Percentiles rank a stretch among this genome's conserved stretches.
Conservation (phyloP, 2,797 vertebrate genomes). For the Sciurus vulgaris region DNA sequence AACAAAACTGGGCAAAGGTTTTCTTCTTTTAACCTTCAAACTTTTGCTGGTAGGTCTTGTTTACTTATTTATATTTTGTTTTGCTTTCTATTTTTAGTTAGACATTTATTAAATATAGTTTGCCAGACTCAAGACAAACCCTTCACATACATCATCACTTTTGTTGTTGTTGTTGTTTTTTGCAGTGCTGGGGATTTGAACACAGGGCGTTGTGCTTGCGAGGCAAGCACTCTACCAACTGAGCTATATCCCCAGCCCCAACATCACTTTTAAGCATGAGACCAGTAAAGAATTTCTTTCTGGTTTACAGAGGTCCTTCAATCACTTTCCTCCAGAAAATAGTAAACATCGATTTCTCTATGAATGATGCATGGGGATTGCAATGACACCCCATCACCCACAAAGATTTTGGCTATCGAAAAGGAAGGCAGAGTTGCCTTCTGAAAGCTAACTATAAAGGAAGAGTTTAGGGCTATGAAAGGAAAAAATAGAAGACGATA, state of each 20-base stretch:
- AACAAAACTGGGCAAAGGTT: background rate
- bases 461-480: background rate
- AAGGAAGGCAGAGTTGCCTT: background rate
- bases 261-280: background rate
- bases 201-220: too few relatives aligned
- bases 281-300: background rate
- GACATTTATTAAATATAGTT: background rate
- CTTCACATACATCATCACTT: background rate
- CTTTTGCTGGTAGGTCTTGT: background rate
- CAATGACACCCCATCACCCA: background rate
- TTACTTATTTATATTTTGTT: background rate
- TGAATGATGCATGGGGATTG: background rate
- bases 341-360: background rate
- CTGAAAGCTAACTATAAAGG: constrained; percentile 41
- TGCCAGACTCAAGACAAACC: background rate
- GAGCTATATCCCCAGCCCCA: too few relatives aligned
- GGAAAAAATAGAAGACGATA: background rate
- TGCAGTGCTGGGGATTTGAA: too few relatives aligned
- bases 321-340: background rate
- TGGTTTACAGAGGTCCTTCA: background rate
- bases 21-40: constrained; percentile 41
- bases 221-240: too few relatives aligned
- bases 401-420: background rate
- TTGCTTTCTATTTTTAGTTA: constrained; percentile 16
- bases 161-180: too few relatives aligned